Conservation (phyloP, 2,888 invertebrate species). For the Chrysomela aeneicollis region DNA sequence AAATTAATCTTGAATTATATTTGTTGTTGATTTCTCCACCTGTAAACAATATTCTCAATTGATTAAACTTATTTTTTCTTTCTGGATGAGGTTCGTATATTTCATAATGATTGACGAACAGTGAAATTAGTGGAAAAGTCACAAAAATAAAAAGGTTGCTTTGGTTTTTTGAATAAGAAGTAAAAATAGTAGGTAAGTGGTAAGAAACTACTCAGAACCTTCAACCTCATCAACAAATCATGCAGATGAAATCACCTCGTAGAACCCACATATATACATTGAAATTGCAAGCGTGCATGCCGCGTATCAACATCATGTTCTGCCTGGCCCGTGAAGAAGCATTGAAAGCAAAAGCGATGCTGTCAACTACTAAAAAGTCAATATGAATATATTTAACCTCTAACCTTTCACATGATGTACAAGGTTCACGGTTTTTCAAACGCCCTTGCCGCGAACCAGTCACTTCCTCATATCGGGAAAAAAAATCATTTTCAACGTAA, state of each 20-base stretch:
- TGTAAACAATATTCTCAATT: too few species aligned
- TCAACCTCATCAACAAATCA: too few species aligned
- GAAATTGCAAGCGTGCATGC: not conserved
- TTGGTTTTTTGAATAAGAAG: too few species aligned
- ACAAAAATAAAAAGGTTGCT: too few species aligned
- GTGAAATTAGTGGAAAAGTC: too few species aligned
- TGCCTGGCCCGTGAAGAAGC: not conserved
- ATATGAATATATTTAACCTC: constrained; percentile 11
- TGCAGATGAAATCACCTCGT: not conserved
- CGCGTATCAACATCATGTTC: not conserved
- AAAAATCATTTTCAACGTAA: not conserved
- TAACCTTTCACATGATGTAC: constrained; percentile 11
- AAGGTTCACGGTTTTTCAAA: constrained; percentile 2
- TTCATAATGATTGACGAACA: too few species aligned
- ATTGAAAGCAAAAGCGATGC: constrained; percentile 2
- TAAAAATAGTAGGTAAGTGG: too few species aligned
- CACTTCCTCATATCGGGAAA: constrained; percentile 5
- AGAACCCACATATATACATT: not conserved
- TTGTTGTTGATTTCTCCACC: too few species aligned
- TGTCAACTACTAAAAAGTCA: constrained; percentile 1
- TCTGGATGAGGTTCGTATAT: too few species aligned
- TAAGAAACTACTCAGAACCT: too few species aligned
- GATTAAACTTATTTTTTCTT: too few species aligned
- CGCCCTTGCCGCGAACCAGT: constrained; percentile 6
- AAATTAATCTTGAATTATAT: too few species aligned